Percentiles rank a stretch among this genome's conserved stretches.
These are phyloP conservation scores for Panzeria rudis DNA, from an alignment of 2,888 invertebrate genomes.

Conservation along the genomic window DNA sequence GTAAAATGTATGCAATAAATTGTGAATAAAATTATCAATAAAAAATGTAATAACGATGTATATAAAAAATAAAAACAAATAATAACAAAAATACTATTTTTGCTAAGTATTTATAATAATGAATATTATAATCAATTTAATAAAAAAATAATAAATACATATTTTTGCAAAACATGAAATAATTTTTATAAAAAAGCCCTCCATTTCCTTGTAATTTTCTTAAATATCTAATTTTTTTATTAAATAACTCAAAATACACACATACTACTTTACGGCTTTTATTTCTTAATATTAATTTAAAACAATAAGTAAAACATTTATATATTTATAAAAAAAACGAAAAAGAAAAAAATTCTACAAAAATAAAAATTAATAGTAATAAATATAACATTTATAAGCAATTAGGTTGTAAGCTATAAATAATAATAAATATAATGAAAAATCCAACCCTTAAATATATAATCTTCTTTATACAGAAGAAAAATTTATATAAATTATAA, in stretches of 20 bases:
- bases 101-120: conserved; percentile 71
- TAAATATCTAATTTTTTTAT: conserved; percentile 56
- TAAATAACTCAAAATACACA: conserved; percentile 62
- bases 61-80: conserved; percentile 18
- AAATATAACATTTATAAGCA: conserved; percentile 66
- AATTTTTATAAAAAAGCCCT: conserved; percentile 65
- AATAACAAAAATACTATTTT: conserved; percentile 67
- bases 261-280: conserved; percentile 67
- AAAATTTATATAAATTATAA: conserved; percentile 71
- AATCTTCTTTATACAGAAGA: conserved; percentile 1
- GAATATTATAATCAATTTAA: conserved; percentile 34
- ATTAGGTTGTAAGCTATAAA: conserved; percentile 70
- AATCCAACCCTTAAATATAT: too few species aligned
- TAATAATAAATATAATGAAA: conserved; percentile 43
- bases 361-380: conserved; percentile 48
- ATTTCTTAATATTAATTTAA: conserved; percentile 58
- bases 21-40: conserved; percentile 68
- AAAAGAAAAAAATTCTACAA: conserved; percentile 20
- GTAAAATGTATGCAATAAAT: conserved; percentile 69
- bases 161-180: conserved; percentile 66
- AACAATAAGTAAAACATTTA: conserved; percentile 50
- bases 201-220: conserved; percentile 69
- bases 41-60: conserved; percentile 31
- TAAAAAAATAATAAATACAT: conserved; percentile 48
- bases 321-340: conserved; percentile 53